Percentiles rank a stretch among this genome's conserved stretches.
phyloP scores from a whole-genome alignment of 2,797 vertebrate genomes.

The Danio kyathit region DNA sequence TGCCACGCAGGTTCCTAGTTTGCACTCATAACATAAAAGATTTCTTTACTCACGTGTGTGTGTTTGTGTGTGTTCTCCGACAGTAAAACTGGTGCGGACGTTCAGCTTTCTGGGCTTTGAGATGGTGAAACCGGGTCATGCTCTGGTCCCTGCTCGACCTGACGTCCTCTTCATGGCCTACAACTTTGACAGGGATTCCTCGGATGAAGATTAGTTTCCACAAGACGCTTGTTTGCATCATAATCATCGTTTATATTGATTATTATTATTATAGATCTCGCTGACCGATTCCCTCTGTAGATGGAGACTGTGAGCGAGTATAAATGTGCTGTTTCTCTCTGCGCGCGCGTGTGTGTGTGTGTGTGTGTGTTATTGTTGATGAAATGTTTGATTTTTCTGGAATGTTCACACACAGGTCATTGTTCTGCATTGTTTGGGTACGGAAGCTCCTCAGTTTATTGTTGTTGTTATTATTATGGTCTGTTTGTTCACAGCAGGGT shows the following conservation, averaged over 20 bases:
- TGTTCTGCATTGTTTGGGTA: conserved; percentile 68
- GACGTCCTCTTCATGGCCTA: conserved; percentile 89
- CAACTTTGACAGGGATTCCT: conserved; percentile 85
- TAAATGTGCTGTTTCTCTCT: conserved; percentile 22
- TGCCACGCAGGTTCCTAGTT: too few species aligned
- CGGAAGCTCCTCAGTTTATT: conserved; percentile 64
- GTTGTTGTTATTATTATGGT: conserved; percentile 54
- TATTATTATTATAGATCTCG: neutral
- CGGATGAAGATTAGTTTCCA: conserved; percentile 81
- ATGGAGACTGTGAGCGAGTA: neutral
- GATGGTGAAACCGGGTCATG: conserved; percentile 88
- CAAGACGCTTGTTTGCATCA: neutral
- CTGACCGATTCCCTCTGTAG: neutral
- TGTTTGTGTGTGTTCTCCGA: neutral
- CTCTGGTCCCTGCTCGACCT: conserved; percentile 84
- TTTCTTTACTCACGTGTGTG: neutral
- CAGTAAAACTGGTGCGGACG: conserved; percentile 85
- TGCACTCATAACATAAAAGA: too few species aligned
- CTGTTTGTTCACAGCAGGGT: too few species aligned
- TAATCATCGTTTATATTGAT: neutral
- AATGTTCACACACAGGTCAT: conserved; percentile 76
- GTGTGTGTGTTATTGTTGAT: conserved; percentile 45
- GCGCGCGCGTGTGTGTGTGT: neutral
- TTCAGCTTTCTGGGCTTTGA: conserved; percentile 90
- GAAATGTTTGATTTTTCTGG: conserved; percentile 65